A percentile compares a stretch with the other conserved stretches of the same genome.
Evolutionary conservation across 2,113 vertebrate species (phyloP).

Genomic region (Prietella phreatophila): DNA sequence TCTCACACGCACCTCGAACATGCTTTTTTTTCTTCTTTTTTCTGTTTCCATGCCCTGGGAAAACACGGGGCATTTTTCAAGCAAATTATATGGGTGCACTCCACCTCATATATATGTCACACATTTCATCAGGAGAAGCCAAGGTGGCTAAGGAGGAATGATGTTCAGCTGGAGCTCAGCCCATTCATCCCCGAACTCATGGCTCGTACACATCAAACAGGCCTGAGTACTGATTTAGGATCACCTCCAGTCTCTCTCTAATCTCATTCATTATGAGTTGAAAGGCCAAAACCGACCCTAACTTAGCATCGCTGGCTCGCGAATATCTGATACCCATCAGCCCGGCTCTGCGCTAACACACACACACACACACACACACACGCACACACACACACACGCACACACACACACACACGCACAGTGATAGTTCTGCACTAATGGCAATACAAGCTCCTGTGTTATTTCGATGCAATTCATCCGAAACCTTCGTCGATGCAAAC

Average conservation of each 20-base stretch:
- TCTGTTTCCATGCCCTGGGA: slow-evolving; percentile 84
- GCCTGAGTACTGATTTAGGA: slow-evolving; percentile 12
- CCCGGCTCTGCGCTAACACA: neutral
- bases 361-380: neutral
- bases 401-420: neutral
- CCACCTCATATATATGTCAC: slow-evolving; percentile 98
- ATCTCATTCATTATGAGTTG: slow-evolving; percentile 27
- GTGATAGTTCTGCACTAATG: neutral
- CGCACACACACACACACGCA: neutral
- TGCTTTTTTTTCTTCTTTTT: slow-evolving; percentile 69
- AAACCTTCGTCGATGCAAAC: neutral
- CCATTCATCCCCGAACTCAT: slow-evolving; percentile 48
- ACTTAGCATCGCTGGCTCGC: slow-evolving; percentile 5
- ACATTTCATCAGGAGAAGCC: slow-evolving; percentile 86
- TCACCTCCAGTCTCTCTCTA: slow-evolving; percentile 15
- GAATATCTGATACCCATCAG: slow-evolving; percentile 12
- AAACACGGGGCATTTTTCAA: slow-evolving; percentile 83
- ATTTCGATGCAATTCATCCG: neutral
- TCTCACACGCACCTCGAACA: slow-evolving; percentile 36
- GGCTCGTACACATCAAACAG: slow-evolving; percentile 28
- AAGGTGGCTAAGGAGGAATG: slow-evolving; percentile 84
- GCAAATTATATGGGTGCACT: slow-evolving; percentile 90
- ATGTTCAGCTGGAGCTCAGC: slow-evolving; percentile 62
- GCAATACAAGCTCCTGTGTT: slow-evolving; percentile 7
- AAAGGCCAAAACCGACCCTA: slow-evolving; percentile 28